Conservation (phyloP, 2,888 invertebrate species). For the Elmis aenea region DNA sequence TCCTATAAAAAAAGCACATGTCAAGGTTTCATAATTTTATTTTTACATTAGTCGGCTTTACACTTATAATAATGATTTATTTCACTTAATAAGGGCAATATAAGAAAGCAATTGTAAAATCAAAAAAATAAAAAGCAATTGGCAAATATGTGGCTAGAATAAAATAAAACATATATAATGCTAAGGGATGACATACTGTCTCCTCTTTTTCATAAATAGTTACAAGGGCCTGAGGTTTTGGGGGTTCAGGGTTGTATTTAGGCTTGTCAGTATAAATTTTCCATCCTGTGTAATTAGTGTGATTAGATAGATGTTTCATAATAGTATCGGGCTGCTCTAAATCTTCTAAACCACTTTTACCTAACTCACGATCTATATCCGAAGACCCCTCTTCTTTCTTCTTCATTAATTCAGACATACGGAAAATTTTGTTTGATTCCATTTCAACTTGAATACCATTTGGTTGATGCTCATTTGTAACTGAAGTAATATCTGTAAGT, state of each 20-base stretch:
- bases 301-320: not conserved
- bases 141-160: conserved; percentile 12
- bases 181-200: conserved; percentile 30
- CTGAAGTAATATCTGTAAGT: conserved; percentile 37
- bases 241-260: conserved; percentile 28
- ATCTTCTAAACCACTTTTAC: too few relatives aligned
- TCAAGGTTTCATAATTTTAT: conserved; percentile 6
- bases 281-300: not conserved
- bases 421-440: too few relatives aligned
- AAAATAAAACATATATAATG: conserved; percentile 9
- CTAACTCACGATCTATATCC: too few relatives aligned
- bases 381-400: too few relatives aligned
- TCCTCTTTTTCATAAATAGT: conserved; percentile 39
- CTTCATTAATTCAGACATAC: too few relatives aligned
- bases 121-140: conserved; percentile 23
- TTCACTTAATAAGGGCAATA: conserved; percentile 29
- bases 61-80: conserved; percentile 1
- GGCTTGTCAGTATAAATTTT: conserved; percentile 2
- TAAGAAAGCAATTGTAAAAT: conserved; percentile 21
- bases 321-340: too few relatives aligned
- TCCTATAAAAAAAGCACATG: conserved; percentile 38
- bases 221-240: conserved; percentile 30
- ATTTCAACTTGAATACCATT: too few relatives aligned
- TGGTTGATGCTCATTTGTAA: too few relatives aligned
- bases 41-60: conserved; percentile 7